These are phyloP conservation scores for Mionectes olivaceus DNA, from an alignment of 2,797 vertebrate genomes.

Conservation along the genomic window DNA sequence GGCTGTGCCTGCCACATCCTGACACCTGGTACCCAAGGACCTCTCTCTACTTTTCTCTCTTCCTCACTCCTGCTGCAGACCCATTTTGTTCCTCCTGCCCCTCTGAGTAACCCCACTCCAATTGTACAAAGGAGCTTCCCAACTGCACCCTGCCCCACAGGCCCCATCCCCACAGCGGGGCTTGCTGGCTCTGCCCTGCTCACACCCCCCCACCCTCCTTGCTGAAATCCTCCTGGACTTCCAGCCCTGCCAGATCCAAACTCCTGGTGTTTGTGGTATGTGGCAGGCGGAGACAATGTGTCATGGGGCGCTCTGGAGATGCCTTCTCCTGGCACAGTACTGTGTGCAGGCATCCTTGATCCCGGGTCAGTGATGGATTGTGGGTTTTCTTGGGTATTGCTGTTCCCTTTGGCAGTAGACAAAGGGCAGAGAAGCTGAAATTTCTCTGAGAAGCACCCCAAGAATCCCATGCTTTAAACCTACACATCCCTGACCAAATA, in stretches of 20 bases:
- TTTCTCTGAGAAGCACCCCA: background rate
- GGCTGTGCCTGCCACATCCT: background rate
- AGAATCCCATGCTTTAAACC: background rate
- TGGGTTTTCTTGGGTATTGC: background rate
- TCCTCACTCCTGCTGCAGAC: background rate
- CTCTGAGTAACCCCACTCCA: background rate
- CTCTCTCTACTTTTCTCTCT: background rate
- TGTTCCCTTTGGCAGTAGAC: background rate
- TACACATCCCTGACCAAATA: background rate
- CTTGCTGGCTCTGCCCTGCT: fast-evolving
- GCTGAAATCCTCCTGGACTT: background rate
- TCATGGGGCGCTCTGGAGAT: background rate
- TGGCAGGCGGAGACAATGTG: background rate
- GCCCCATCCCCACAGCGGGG: background rate
- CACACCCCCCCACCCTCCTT: background rate
- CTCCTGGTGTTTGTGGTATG: fast-evolving
- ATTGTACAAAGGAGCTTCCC: background rate
- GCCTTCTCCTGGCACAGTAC: background rate
- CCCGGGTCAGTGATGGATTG: background rate
- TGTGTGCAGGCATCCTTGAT: background rate
- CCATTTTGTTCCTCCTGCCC: background rate
- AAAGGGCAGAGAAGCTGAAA: background rate
- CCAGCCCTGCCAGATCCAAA: background rate
- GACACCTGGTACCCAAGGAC: background rate
- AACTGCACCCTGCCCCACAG: background rate